A percentile compares a stretch with the other conserved stretches of the same genome.
Evolutionary conservation across 2,888 invertebrate species (phyloP).

Genomic region (Protodeltote pygarga): DNA sequence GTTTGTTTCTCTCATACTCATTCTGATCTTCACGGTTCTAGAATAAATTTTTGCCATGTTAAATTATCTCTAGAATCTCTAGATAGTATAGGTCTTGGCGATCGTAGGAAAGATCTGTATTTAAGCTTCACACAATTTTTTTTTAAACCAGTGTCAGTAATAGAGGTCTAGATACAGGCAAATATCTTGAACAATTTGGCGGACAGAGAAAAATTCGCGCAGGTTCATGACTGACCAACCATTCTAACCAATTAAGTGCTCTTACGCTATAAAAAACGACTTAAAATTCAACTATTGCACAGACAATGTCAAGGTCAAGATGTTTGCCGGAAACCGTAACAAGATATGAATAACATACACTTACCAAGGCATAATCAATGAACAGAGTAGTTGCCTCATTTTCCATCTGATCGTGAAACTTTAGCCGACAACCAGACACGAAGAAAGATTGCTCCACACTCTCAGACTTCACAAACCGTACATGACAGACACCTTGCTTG

Average conservation of each 20-base stretch:
- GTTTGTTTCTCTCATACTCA: conserved; percentile 93
- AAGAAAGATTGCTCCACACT: conserved; percentile 95
- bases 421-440: conserved; percentile 92
- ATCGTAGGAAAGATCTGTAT: no score
- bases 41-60: background rate
- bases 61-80: no score
- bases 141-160: background rate
- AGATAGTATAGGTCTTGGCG: no score
- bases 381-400: conserved; percentile 92
- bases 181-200: background rate
- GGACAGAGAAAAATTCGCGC: no score
- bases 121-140: no score
- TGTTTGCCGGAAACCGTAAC: background rate
- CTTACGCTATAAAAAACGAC: no score
- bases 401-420: conserved; percentile 90
- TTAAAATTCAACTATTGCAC: no score
- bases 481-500: conserved; percentile 96
- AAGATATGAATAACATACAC: conserved; percentile 20
- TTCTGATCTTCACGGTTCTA: conserved; percentile 96
- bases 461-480: conserved; percentile 92
- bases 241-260: no score
- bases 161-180: background rate
- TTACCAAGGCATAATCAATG: conserved; percentile 93
- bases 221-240: no score
- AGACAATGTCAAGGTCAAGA: no score